A percentile compares a stretch with the other conserved stretches of the same genome.
Conservation (phyloP, 2,113 vertebrate genomes). For the Noturus placidus region DNA sequence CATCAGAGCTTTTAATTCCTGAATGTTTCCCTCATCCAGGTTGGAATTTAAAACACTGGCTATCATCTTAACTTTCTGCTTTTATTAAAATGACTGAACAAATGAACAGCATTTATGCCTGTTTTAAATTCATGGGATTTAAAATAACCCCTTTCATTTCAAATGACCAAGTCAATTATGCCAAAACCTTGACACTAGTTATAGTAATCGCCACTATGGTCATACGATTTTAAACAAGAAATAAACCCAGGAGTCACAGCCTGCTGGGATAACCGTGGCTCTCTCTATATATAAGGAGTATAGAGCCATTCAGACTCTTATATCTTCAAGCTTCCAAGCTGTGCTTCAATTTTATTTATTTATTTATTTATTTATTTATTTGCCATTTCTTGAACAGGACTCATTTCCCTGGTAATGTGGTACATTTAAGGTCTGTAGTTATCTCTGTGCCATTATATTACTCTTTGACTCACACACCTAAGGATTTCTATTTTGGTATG, state of each 20-base stretch:
- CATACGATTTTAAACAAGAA: not conserved
- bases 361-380: no score
- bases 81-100: not conserved
- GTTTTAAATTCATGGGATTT: not conserved
- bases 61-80: not conserved
- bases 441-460: not conserved
- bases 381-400: not conserved
- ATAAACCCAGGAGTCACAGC: not conserved
- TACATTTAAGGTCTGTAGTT: not conserved
- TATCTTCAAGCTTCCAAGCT: not conserved
- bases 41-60: not conserved
- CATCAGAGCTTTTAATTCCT: not conserved
- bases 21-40: not conserved
- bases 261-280: not conserved
- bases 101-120: not conserved
- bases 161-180: not conserved
- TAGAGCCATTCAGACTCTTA: not conserved
- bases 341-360: no score
- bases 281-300: not conserved
- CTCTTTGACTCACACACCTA: not conserved
- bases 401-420: not conserved
- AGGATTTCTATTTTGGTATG: conserved; percentile 3
- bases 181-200: not conserved
- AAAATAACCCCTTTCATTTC: not conserved
- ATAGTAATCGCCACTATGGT: not conserved